A percentile compares a stretch with the other conserved stretches of the same genome.
Conservation (phyloP, 2,113 vertebrate genomes). For the Marcusenius ussheri region DNA sequence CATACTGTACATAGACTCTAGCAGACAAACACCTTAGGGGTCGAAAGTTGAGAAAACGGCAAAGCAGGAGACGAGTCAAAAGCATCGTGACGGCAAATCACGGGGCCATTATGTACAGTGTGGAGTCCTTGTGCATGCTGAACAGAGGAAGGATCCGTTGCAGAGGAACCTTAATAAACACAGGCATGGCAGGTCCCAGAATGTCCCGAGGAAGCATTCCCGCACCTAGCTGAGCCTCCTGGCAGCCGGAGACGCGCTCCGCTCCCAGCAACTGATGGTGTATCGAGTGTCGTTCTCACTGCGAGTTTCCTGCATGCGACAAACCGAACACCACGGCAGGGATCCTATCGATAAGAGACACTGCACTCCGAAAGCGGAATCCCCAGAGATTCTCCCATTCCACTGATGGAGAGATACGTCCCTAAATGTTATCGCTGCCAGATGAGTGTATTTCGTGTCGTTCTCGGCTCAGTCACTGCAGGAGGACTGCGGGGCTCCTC, state of each 20-base stretch:
- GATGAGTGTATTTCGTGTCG: not conserved
- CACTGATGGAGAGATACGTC: slow-evolving; percentile 7
- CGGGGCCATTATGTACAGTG: not conserved
- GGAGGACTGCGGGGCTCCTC: not conserved
- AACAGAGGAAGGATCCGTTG: not conserved
- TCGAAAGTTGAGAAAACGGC: not conserved
- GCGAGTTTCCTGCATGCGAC: not conserved
- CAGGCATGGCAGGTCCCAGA: not conserved
- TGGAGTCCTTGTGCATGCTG: not conserved
- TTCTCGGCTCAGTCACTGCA: not conserved
- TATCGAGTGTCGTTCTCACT: slow-evolving; percentile 11
- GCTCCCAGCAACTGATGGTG: not conserved
- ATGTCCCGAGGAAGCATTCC: not conserved
- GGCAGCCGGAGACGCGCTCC: not conserved
- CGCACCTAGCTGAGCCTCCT: not conserved
- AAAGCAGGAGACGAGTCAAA: not conserved
- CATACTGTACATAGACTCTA: not conserved
- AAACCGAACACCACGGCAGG: not conserved
- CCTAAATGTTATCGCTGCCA: not conserved
- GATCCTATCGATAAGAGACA: slow-evolving; percentile 14
- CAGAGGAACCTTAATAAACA: not conserved
- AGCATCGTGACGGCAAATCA: not conserved
- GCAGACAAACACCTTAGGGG: not conserved
- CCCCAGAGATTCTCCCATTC: not conserved
- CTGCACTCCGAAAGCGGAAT: not conserved